Evolutionary conservation across 2,888 invertebrate species (phyloP).

Genomic region (Zelleria hepariella): DNA sequence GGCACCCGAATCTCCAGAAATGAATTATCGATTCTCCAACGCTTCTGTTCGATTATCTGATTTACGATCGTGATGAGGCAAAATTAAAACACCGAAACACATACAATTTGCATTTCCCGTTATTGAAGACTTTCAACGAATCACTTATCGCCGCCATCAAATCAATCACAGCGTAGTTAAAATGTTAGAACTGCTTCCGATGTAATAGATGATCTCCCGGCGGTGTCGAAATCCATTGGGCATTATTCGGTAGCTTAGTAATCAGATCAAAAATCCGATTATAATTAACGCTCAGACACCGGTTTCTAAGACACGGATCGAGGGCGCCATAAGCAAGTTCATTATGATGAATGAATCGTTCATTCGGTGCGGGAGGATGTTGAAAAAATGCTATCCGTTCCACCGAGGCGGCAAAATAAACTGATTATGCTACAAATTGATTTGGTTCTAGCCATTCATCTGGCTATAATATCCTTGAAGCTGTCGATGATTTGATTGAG

Average conservation of each 20-base stretch:
- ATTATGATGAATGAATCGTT: constrained; percentile 66
- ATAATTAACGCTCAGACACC: constrained; percentile 59
- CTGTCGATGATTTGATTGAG: neutral
- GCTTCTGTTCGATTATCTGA: constrained; percentile 28
- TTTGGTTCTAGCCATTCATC: constrained; percentile 35
- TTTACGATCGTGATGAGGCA: constrained; percentile 11
- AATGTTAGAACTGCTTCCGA: constrained; percentile 38
- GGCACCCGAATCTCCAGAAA: constrained; percentile 26
- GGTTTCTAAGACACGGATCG: constrained; percentile 50
- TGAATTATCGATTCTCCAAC: constrained; percentile 38
- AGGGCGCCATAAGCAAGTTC: constrained; percentile 46
- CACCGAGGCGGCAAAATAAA: constrained; percentile 40
- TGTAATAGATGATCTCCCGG: constrained; percentile 41
- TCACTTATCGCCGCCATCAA: constrained; percentile 27
- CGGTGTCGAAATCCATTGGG: constrained; percentile 49
- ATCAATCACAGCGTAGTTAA: constrained; percentile 42
- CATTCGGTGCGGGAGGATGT: constrained; percentile 43
- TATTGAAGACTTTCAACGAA: neutral
- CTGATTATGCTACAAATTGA: constrained; percentile 43
- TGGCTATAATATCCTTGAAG: constrained; percentile 9
- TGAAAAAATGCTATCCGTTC: constrained; percentile 35
- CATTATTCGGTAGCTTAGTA: constrained; percentile 53
- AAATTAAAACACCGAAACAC: neutral
- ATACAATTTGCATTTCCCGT: neutral
- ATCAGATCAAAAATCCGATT: constrained; percentile 59